Evolutionary conservation across 2,797 vertebrate genomes (phyloP).

Genomic region (Microtus agrestis): DNA sequence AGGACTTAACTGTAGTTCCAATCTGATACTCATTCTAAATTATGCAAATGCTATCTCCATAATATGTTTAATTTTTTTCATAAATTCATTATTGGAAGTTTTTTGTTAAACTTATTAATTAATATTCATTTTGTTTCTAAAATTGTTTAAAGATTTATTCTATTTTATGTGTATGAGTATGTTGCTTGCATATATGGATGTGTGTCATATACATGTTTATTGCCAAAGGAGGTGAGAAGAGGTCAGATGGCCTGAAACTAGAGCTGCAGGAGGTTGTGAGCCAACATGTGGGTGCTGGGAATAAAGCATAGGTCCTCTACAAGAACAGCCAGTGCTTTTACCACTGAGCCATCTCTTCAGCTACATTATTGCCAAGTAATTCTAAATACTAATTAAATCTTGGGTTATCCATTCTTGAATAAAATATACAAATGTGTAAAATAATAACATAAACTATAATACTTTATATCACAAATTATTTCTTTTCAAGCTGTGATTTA

Average conservation of each 20-base stretch:
- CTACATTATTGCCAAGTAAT: neutral
- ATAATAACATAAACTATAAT: neutral
- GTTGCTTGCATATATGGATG: too few species aligned
- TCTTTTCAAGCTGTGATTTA: neutral
- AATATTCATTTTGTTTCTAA: neutral
- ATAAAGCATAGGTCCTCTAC: neutral
- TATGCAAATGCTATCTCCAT: constrained; percentile 41
- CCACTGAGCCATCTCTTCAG: neutral
- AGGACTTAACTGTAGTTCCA: neutral
- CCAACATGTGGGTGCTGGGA: neutral
- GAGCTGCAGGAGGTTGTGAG: neutral
- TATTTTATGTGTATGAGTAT: neutral
- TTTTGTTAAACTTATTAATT: neutral
- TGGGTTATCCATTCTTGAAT: constrained; percentile 48
- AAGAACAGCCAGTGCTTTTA: neutral
- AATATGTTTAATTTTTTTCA: constrained; percentile 54
- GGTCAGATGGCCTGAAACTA: neutral
- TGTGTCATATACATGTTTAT: neutral
- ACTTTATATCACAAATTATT: neutral
- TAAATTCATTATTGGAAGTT: constrained; percentile 3
- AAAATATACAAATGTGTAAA: constrained; percentile 7
- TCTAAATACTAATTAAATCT: constrained; percentile 64
- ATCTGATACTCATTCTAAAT: constrained; percentile 32
- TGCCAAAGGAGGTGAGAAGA: neutral
- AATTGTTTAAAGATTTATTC: neutral